A percentile compares a stretch with the other conserved stretches of the same genome.
Evolutionary conservation across 2,888 invertebrate species (phyloP).

Genomic region (Julus scandinavius): DNA sequence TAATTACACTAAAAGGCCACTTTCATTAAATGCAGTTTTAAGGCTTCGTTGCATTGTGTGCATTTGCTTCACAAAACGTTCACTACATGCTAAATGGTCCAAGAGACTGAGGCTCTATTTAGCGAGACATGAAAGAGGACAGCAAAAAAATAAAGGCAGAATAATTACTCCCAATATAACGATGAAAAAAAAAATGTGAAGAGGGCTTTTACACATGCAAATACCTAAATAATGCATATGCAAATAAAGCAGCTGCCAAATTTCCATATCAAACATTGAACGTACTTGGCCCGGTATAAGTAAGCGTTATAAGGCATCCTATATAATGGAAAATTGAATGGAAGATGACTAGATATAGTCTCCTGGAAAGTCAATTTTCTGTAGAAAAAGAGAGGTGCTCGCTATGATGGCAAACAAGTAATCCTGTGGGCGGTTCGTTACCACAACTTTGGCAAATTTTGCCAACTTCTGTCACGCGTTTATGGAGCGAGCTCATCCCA

Average conservation of each 20-base stretch:
- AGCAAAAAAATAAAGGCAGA: not conserved
- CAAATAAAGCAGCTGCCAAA: constrained; percentile 35
- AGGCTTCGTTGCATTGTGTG: not conserved
- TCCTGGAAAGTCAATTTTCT: not conserved
- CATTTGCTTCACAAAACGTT: not conserved
- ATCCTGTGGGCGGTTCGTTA: not conserved
- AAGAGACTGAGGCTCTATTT: not conserved
- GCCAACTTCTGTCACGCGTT: not conserved
- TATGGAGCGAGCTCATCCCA: constrained; percentile 31
- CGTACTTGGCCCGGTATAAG: constrained; percentile 39
- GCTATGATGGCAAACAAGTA: not conserved
- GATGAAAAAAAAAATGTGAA: not conserved
- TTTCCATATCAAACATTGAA: not conserved
- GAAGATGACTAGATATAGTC: not conserved
- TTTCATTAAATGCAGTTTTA: not conserved
- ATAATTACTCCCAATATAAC: not conserved
- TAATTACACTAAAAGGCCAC: not conserved
- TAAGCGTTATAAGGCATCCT: constrained; percentile 40
- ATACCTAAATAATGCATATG: not conserved
- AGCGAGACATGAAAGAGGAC: constrained; percentile 11
- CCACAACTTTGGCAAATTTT: not conserved
- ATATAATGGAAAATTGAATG: not conserved
- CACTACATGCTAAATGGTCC: not conserved
- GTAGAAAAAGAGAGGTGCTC: not conserved
- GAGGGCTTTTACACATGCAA: not conserved